Base-by-base conservation (phyloP, 2,113 vertebrate species). In the Danionella cerebrum region DNA sequence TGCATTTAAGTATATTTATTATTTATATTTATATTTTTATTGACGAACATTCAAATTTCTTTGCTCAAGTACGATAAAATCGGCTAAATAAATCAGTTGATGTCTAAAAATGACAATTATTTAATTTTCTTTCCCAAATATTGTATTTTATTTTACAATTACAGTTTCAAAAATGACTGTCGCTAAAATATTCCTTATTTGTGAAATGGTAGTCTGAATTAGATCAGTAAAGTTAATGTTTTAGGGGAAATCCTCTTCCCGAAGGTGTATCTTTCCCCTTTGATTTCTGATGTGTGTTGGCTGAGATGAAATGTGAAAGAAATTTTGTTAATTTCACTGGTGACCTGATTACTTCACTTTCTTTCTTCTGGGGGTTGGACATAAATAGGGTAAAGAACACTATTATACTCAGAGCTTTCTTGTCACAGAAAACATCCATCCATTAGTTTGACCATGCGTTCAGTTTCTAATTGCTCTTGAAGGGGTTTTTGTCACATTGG, bases 41-140 rank as follows among this genome's bases (percentile, higher is more conserved):
- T n/a, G n/a, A n/a, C n/a, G n/a, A n/a, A n/a, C n/a, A n/a, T n/a
- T n/a, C n/a, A n/a, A n/a, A n/a, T n/a, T n/a, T n/a, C n/a, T n/a
- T n/a, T n/a, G n/a, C n/a, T n/a, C n/a, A n/a, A n/a, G n/a, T n/a
- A n/a, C n/a, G n/a, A n/a, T n/a, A n/a, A n/a, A n/a, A n/a, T n/a
- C n/a, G n/a, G n/a, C n/a, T n/a, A n/a, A n/a, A n/a, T n/a, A n/a
- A n/a, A n/a, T n/a, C n/a, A n/a, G n/a, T n/a, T n/a, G n/a, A n/a
- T n/a, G n/a, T n/a, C n/a, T n/a, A n/a, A n/a, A n/a, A n/a, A n/a
- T n/a, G n/a, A n/a, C n/a, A n/a, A n/a, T n/a, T n/a, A n/a, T 76
- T 79, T 83, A 73, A 47, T 59, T 75, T 69, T 79, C 77, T 83
- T 77, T 83, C 70, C 70, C 76, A 72, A 76, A 70, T 71, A 69